Evolutionary conservation across 2,797 vertebrate species (phyloP).

Genomic region (Apogon talboti): DNA sequence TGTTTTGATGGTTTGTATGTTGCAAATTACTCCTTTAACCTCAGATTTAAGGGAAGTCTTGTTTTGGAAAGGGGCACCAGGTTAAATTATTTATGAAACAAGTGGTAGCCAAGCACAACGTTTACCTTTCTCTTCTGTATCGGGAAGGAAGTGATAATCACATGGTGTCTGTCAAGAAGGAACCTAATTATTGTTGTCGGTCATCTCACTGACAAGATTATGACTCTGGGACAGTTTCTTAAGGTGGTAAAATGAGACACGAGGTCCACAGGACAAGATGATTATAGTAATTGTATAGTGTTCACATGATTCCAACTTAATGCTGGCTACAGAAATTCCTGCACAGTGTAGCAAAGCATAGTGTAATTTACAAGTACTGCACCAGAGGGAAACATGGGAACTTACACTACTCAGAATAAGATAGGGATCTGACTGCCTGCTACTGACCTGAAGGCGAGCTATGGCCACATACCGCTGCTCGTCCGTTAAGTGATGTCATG

Average conservation of each 20-base stretch:
- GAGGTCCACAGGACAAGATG: slow-evolving; percentile 37
- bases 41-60: background rate
- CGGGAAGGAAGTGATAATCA: slow-evolving; percentile 41
- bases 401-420: too few relatives aligned
- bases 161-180: slow-evolving; percentile 26
- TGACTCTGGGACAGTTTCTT: slow-evolving; percentile 32
- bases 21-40: background rate
- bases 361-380: slow-evolving; percentile 36
- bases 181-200: slow-evolving; percentile 57
- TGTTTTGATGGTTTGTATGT: background rate
- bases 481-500: too few relatives aligned
- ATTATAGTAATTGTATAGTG: slow-evolving; percentile 57
- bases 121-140: slow-evolving; percentile 5
- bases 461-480: too few relatives aligned
- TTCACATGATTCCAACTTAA: slow-evolving; percentile 14
- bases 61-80: slow-evolving; percentile 11
- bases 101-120: background rate
- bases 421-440: too few relatives aligned
- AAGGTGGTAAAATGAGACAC: slow-evolving; percentile 35
- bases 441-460: too few relatives aligned
- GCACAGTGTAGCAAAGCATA: background rate
- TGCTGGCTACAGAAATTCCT: slow-evolving; percentile 29
- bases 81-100: slow-evolving; percentile 13
- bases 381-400: slow-evolving; percentile 21
- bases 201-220: slow-evolving; percentile 50